Conservation (phyloP, 2,113 vertebrate species). For the Saguinus midas region DNA sequence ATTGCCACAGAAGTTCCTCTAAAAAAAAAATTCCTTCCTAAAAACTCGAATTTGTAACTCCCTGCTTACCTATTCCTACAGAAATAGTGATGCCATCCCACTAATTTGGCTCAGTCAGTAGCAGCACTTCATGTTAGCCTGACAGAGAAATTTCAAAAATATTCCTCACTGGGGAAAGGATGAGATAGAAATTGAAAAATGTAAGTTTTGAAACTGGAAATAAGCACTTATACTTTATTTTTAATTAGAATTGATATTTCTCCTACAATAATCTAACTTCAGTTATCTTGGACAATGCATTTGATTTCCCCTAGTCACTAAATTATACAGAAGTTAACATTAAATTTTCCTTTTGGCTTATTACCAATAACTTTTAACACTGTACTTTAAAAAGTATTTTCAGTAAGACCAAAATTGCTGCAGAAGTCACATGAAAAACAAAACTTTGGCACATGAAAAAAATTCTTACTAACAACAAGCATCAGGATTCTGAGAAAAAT, state of each 20-base stretch:
- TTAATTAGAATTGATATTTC: background rate
- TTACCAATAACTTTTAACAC: conserved; percentile 15
- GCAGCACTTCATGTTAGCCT: background rate
- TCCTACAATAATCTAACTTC: background rate
- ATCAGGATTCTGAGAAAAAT: conserved; percentile 61
- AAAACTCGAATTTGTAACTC: background rate
- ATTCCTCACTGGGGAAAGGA: background rate
- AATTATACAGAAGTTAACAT: background rate
- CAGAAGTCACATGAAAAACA: conserved; percentile 58
- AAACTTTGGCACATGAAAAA: conserved; percentile 35
- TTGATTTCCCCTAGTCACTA: background rate
- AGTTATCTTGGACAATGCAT: background rate
- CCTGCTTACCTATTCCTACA: background rate
- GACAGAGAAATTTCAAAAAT: background rate
- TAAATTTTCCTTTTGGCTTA: conserved; percentile 28
- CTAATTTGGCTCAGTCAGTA: background rate
- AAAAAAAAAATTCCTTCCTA: background rate
- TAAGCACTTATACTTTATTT: background rate
- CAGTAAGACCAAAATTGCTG: conserved; percentile 29
- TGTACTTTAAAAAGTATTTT: conserved; percentile 1
- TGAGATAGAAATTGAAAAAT: background rate
- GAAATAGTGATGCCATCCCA: background rate
- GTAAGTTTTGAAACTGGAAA: background rate
- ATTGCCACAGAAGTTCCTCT: background rate
- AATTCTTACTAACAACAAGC: conserved; percentile 22